These are phyloP conservation scores for Stenichneumon culpator DNA, from an alignment of 2,888 invertebrate genomes.

Conservation along the genomic window DNA sequence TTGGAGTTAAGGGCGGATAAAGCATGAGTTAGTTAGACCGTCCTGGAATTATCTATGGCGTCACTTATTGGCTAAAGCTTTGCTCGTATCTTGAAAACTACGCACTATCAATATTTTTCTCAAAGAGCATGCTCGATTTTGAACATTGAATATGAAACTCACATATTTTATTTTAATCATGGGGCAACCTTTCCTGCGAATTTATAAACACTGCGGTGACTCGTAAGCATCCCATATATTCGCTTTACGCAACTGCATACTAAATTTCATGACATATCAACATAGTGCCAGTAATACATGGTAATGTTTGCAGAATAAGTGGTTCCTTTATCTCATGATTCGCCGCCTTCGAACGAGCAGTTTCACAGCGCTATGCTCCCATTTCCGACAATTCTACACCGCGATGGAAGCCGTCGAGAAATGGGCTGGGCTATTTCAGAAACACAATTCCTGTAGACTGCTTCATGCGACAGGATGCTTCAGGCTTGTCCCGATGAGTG, in stretches of 20 bases:
- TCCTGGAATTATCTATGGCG: too few relatives aligned
- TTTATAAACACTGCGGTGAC: too few relatives aligned
- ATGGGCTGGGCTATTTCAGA: constrained; percentile 10
- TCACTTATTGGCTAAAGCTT: too few relatives aligned
- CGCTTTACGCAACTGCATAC: neutral
- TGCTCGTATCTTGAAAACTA: too few relatives aligned
- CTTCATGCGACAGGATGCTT: neutral
- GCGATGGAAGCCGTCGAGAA: neutral
- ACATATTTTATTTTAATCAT: too few relatives aligned
- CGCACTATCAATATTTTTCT: too few relatives aligned
- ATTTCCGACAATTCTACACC: neutral
- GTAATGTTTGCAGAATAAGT: constrained; percentile 16
- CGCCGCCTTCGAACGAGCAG: constrained; percentile 23
- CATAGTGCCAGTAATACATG: neutral
- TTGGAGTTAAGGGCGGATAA: too few relatives aligned
- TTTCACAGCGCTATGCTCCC: neutral
- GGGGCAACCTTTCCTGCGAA: too few relatives aligned
- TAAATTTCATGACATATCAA: neutral
- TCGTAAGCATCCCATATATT: neutral
- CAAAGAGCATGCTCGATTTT: too few relatives aligned
- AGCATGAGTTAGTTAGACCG: too few relatives aligned
- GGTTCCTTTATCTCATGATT: constrained; percentile 49
- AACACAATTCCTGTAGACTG: constrained; percentile 3
- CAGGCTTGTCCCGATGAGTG: constrained; percentile 1
- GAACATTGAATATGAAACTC: too few relatives aligned